Percentiles rank a stretch among this genome's conserved stretches.
These are phyloP conservation scores for Sebastes matsubarae DNA, from an alignment of 2,797 vertebrate species.

Conservation along the genomic window DNA sequence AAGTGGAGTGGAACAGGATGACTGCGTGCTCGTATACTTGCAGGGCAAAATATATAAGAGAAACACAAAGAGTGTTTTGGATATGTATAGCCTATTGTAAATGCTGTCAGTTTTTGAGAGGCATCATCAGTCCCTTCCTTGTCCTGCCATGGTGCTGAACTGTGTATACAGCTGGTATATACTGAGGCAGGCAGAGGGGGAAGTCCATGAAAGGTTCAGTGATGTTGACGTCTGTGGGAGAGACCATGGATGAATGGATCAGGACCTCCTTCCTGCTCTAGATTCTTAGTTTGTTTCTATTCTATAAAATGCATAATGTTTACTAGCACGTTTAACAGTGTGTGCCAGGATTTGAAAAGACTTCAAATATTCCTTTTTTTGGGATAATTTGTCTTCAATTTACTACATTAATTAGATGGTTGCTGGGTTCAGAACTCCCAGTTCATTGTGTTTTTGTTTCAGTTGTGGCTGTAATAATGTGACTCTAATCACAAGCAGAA, in stretches of 20 bases:
- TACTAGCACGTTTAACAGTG: too few relatives aligned
- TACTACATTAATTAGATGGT: not conserved
- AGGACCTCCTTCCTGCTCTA: not conserved
- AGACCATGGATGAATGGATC: not conserved
- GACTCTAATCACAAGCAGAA: not conserved
- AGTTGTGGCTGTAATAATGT: not conserved
- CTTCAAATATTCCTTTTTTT: not conserved
- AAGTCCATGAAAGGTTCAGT: not conserved
- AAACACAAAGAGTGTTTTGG: not conserved
- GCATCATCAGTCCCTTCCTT: not conserved
- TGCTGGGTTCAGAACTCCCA: not conserved
- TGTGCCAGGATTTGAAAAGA: not conserved
- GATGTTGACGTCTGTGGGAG: not conserved
- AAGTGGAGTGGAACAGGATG: conserved; percentile 12
- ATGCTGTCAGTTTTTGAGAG: conserved; percentile 4
- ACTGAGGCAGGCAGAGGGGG: not conserved
- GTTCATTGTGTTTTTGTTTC: not conserved
- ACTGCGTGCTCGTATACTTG: not conserved
- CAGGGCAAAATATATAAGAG: not conserved
- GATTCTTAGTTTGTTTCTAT: not conserved
- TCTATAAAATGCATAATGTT: not conserved
- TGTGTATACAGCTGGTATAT: not conserved
- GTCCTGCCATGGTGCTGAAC: not conserved
- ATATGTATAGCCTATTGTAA: not conserved
- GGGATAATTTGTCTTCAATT: not conserved